These are phyloP conservation scores for Notothenia coriiceps DNA, from an alignment of 2,113 vertebrate species.

Conservation along the genomic window DNA sequence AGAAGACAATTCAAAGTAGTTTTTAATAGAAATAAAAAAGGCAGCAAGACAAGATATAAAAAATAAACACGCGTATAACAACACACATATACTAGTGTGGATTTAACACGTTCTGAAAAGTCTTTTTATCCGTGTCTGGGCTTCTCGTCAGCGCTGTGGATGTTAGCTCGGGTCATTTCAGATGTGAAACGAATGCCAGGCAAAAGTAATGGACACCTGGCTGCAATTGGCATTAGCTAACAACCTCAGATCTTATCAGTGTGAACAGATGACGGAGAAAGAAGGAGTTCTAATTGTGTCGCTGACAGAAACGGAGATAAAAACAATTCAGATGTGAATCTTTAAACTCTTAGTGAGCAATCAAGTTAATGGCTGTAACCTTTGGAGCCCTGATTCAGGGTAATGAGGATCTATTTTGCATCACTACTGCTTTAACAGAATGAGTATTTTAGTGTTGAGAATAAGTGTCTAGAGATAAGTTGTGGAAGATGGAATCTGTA, in stretches of 20 bases:
- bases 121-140: not conserved
- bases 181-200: slow-evolving; percentile 11
- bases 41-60: not conserved
- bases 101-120: not conserved
- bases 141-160: not conserved
- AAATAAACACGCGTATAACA: not conserved
- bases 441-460: not conserved
- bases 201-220: slow-evolving; percentile 36
- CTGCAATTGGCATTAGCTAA: slow-evolving; percentile 32
- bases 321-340: not conserved
- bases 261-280: not conserved
- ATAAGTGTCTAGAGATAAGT: not conserved
- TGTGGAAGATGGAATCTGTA: slow-evolving; percentile 47
- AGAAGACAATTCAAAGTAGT: not conserved
- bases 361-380: not conserved
- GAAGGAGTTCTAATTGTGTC: not conserved
- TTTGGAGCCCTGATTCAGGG: not conserved
- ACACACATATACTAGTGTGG: not conserved
- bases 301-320: not conserved
- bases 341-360: not conserved
- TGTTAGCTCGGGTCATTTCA: slow-evolving; percentile 4
- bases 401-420: not conserved
- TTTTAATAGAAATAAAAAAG: not conserved
- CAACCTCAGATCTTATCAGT: slow-evolving; percentile 39
- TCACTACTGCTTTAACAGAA: not conserved